A percentile compares a stretch with the other conserved stretches of the same genome.
Conservation (phyloP, 2,113 vertebrate species). For the Coregonus clupeaformis region DNA sequence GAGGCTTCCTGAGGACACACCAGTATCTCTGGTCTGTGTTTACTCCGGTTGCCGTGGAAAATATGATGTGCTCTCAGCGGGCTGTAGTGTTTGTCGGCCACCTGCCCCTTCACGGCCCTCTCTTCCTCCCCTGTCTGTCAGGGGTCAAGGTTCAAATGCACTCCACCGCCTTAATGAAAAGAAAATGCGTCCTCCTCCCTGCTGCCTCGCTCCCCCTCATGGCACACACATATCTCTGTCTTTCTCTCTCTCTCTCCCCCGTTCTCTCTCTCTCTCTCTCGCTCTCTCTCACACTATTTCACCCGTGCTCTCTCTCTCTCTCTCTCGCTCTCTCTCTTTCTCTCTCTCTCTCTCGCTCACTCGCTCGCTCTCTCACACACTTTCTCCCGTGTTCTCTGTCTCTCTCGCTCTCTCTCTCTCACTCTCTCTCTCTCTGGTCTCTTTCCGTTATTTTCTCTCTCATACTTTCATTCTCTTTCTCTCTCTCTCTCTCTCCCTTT, state of each 20-base stretch:
- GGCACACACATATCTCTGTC: neutral
- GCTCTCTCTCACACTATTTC: too few species aligned
- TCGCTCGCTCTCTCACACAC: too few species aligned
- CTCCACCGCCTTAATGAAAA: neutral
- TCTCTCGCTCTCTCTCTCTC: neutral
- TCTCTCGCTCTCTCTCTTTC: neutral
- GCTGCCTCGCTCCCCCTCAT: neutral
- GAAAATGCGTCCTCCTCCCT: neutral
- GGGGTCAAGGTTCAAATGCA: conserved; percentile 26
- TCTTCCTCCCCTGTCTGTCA: conserved; percentile 40
- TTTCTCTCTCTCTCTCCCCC: neutral
- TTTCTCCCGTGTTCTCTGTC: neutral
- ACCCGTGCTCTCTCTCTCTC: too few species aligned
- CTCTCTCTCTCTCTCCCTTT: neutral
- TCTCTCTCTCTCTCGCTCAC: too few species aligned
- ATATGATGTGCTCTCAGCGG: neutral
- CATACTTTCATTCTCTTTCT: neutral
- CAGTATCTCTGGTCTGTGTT: neutral
- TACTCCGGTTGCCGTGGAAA: conserved; percentile 52
- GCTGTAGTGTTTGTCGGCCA: conserved; percentile 27
- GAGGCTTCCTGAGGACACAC: neutral
- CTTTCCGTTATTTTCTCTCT: neutral
- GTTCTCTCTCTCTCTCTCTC: neutral
- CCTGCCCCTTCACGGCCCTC: conserved; percentile 17
- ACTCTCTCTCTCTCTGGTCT: neutral